Conservation (phyloP, 2,888 invertebrate genomes). For the Hypsopygia costalis region DNA sequence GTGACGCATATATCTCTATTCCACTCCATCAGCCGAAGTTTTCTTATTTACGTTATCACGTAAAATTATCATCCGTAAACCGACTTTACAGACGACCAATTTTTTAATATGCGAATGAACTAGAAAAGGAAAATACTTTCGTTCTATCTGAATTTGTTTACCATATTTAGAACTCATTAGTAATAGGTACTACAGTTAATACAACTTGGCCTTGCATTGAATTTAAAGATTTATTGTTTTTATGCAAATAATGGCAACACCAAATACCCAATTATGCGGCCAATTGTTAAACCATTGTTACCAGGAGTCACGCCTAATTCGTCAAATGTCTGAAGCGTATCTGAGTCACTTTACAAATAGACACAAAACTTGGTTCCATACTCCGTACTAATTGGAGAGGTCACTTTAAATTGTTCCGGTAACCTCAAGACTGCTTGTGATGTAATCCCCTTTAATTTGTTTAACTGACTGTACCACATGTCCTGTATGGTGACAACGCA, state of each 20-base stretch:
- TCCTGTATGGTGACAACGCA: not conserved
- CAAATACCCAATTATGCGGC: not conserved
- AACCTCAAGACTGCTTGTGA: slow-evolving; percentile 21
- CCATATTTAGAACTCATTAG: too few relatives aligned
- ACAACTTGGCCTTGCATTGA: not conserved
- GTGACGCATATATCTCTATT: too few relatives aligned
- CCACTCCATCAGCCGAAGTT: too few relatives aligned
- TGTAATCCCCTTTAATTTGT: slow-evolving; percentile 14
- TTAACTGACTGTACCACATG: not conserved
- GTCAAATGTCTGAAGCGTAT: not conserved
- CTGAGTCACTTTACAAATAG: slow-evolving; percentile 3
- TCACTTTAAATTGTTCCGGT: slow-evolving; percentile 28
- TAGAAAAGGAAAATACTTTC: too few relatives aligned
- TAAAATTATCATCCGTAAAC: too few relatives aligned
- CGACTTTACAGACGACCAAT: too few relatives aligned
- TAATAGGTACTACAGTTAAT: too few relatives aligned
- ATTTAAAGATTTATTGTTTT: not conserved
- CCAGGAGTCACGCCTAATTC: slow-evolving; percentile 4
- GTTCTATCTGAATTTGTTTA: too few relatives aligned
- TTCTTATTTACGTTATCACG: too few relatives aligned
- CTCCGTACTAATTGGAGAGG: slow-evolving; percentile 28
- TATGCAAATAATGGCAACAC: not conserved
- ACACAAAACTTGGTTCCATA: slow-evolving; percentile 15
- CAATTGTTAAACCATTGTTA: not conserved
- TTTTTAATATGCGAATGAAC: too few relatives aligned